Percentiles rank a stretch among this genome's conserved stretches.
These are phyloP conservation scores for Rachycentron canadum DNA, from an alignment of 2,797 vertebrate species.

Conservation along the genomic window DNA sequence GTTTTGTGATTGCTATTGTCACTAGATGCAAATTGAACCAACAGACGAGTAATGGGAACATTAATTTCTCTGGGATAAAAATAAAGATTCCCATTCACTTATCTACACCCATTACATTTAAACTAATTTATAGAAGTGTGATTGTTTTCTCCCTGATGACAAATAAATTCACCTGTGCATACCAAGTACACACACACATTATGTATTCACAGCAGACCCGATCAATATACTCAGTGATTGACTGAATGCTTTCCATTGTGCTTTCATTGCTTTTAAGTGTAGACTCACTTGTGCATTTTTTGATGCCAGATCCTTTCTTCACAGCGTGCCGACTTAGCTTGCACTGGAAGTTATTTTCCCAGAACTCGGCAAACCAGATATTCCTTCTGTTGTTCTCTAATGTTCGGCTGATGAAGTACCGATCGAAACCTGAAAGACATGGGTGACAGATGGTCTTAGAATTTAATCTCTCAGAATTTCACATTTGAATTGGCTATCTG, in stretches of 20 bases:
- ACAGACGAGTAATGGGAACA: constrained; percentile 42
- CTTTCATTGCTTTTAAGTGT: constrained; percentile 24
- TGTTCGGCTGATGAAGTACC: constrained; percentile 94
- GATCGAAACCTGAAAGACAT: constrained; percentile 90
- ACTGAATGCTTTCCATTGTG: constrained; percentile 47
- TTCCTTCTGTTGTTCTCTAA: constrained; percentile 96
- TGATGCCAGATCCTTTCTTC: constrained; percentile 93
- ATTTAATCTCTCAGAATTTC: background rate
- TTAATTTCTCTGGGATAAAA: constrained; percentile 54
- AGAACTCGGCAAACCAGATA: constrained; percentile 97
- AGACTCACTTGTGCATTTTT: constrained; percentile 97
- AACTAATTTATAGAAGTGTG: constrained; percentile 46
- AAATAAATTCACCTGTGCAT: constrained; percentile 32
- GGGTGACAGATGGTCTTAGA: background rate
- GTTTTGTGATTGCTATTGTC: constrained; percentile 66
- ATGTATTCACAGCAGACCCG: constrained; percentile 35
- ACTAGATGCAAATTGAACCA: constrained; percentile 60
- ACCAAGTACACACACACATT: constrained; percentile 3
- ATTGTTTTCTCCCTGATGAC: constrained; percentile 42
- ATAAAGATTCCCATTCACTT: constrained; percentile 53
- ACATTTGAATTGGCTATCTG: background rate
- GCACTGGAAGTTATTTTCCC: constrained; percentile 98
- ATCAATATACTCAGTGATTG: constrained; percentile 48
- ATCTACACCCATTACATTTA: constrained; percentile 51
- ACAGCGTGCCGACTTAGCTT: constrained; percentile 94